phyloP scores from a whole-genome alignment of 2,797 vertebrate genomes.

The Pantherophis vulpinus region DNA sequence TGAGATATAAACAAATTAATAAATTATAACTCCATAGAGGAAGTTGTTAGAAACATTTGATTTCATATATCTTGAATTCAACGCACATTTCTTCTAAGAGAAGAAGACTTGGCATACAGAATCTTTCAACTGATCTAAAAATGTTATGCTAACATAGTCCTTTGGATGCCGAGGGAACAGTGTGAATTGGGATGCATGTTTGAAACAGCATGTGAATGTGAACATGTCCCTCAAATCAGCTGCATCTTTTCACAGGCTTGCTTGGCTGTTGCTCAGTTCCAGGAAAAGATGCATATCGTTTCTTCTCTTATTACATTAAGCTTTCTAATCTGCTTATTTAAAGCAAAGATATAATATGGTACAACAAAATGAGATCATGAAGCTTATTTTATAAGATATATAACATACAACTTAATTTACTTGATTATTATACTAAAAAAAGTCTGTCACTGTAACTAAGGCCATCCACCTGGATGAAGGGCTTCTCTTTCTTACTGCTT shows the following conservation, averaged over 20 bases:
- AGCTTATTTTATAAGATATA: constrained; percentile 6
- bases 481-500: neutral
- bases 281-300: neutral
- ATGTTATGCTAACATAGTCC: neutral
- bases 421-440: constrained; percentile 18
- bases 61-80: neutral
- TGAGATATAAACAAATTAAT: neutral
- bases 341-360: constrained; percentile 21
- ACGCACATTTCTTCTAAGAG: neutral
- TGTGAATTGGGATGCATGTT: constrained; percentile 5
- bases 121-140: constrained; percentile 29
- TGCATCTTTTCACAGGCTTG: neutral
- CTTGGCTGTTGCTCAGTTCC: neutral
- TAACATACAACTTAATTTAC: constrained; percentile 6
- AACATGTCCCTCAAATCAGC: neutral
- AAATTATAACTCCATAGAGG: neutral
- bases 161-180: constrained; percentile 33
- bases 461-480: neutral
- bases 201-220: neutral
- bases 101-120: constrained; percentile 8
- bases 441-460: constrained; percentile 9
- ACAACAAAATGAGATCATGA: constrained; percentile 29
- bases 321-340: neutral
- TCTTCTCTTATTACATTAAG: neutral
- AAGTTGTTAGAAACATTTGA: neutral